Evolutionary conservation across 1,140 invertebrate genomes (phyloP), one percentile per base, ranked within the genome.

Genomic region (Cyrtorhinus lividipennis): DNA sequence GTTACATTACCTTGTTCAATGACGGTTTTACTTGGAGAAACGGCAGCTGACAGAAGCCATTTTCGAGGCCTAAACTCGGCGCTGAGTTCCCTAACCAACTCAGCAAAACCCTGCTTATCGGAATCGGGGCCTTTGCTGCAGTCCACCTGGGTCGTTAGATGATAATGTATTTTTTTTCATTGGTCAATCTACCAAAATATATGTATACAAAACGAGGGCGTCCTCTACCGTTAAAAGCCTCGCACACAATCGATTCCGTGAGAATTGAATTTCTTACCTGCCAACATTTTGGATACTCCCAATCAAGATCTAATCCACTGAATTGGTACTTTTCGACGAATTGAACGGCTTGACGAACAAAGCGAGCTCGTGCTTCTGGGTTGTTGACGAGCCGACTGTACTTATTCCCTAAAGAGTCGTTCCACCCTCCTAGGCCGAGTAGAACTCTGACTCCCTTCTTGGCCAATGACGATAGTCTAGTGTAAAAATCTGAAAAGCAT

Each of bases 221-320:
- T 12, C 15, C 10, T n/a, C 10, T 22, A 12, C 53, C 10, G 53
- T 56, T n/a, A 56, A 56, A 56, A n/a, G 10, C 10, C 10, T 56
- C 23, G n/a, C 44, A 45, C n/a, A 45, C n/a, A n/a, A n/a, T n/a
- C n/a, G n/a, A n/a, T n/a, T n/a, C n/a, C n/a, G n/a, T n/a, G n/a
- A n/a, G n/a, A n/a, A n/a, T n/a, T n/a, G n/a, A n/a, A n/a, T n/a
- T n/a, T n/a, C n/a, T n/a, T 67, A 87, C 87, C 76, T 92, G 89
- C 89, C 90, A 92, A 71, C 90, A 94, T 64, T 86, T 88, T 1
- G 90, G 90, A 75, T 92, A 94, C 70, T 92, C 90, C 90, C 90
- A 94, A 71, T 93, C 90, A 20, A 93, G 73, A 72, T 93, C 90
- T 0, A 94, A 75, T 12, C 90, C 89, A 70, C 92, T 87, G 67